Percentiles rank a stretch among this genome's conserved stretches.
Evolutionary conservation across 2,888 invertebrate species (phyloP).

Genomic region (Pogonocherus hispidulus): DNA sequence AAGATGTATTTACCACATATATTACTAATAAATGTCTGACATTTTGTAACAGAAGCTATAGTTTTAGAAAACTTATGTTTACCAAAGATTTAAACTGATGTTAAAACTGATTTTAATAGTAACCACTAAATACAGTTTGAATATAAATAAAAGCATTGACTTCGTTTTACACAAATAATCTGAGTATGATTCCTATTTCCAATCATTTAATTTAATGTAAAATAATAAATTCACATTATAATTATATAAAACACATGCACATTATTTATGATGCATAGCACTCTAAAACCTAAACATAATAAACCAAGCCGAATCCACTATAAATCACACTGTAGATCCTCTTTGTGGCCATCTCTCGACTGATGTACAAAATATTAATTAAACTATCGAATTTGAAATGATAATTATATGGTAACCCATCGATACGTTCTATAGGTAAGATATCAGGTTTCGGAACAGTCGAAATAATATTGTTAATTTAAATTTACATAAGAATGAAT

Average conservation of each 20-base stretch:
- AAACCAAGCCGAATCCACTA: not conserved
- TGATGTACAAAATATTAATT: not conserved
- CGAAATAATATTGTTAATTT: conserved; percentile 2
- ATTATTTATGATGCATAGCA: not conserved
- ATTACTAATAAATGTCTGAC: too few relatives aligned
- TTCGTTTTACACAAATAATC: too few relatives aligned
- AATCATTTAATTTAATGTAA: too few relatives aligned
- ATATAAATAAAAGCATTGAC: too few relatives aligned
- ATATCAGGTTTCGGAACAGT: conserved; percentile 6
- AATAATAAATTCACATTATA: not conserved
- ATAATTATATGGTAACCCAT: not conserved
- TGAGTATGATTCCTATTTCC: too few relatives aligned
- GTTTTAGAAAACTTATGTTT: too few relatives aligned
- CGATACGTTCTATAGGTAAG: not conserved
- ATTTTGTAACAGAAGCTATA: too few relatives aligned
- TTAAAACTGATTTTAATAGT: too few relatives aligned
- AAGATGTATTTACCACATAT: too few relatives aligned
- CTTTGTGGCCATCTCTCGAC: not conserved
- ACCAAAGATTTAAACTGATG: too few relatives aligned
- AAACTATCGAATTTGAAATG: not conserved
- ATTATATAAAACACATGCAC: not conserved
- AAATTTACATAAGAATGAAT: conserved; percentile 1
- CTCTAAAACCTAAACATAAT: not conserved
- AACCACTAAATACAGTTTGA: too few relatives aligned
- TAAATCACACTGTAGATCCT: not conserved